A percentile compares a stretch with the other conserved stretches of the same genome.
Evolutionary conservation across 2,113 vertebrate species (phyloP).

Genomic region (Eurystomus gularis): DNA sequence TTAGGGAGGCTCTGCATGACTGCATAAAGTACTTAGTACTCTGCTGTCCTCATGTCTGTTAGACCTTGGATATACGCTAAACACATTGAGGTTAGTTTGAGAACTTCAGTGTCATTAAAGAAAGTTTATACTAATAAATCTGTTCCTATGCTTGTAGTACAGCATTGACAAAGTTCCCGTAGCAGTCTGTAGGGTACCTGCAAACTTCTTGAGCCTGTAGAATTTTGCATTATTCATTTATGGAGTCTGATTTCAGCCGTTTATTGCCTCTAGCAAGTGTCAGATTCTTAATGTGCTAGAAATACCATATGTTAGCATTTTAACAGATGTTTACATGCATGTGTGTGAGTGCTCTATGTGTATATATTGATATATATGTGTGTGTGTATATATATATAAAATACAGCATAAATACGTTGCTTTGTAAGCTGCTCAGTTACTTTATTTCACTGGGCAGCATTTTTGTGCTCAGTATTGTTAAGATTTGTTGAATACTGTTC

Average conservation of each 20-base stretch:
- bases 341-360: rapidly evolving
- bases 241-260: background rate
- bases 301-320: background rate
- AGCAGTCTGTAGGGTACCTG: background rate
- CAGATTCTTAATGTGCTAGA: background rate
- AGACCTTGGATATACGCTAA: background rate
- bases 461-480: background rate
- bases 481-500: background rate
- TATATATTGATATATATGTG: too few species aligned
- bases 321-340: rapidly evolving
- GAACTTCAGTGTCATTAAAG: background rate
- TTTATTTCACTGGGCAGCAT: background rate
- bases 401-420: background rate
- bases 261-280: background rate
- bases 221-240: background rate
- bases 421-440: background rate
- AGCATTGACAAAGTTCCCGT: background rate
- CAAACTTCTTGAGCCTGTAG: background rate
- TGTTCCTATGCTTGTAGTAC: background rate
- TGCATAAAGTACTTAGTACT: background rate
- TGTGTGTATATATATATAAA: background rate
- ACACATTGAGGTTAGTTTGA: background rate
- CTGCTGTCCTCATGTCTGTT: background rate
- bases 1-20: background rate
- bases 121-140: background rate